A percentile compares a stretch with the other conserved stretches of the same genome.
phyloP scores from a whole-genome alignment of 37 sponge, comb jelly and placozoan genomes.

The Agelas oroides region DNA sequence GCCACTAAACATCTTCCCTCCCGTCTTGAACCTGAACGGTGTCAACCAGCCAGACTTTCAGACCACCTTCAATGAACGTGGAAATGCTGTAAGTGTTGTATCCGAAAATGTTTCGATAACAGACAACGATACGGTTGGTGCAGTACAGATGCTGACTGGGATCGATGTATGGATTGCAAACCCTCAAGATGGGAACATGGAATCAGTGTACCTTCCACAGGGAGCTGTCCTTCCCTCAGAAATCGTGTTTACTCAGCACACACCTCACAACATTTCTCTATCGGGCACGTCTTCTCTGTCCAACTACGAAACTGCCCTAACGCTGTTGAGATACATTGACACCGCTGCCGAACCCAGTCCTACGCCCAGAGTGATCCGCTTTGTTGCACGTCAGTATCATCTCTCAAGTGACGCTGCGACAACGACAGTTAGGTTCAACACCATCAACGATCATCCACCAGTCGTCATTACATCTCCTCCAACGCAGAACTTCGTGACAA shows the following conservation, averaged over 20 bases:
- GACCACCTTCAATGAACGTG: slow-evolving; percentile 54
- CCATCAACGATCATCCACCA: slow-evolving; percentile 70
- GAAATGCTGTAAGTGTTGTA: slow-evolving; percentile 39
- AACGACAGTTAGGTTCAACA: slow-evolving; percentile 31
- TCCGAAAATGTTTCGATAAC: slow-evolving; percentile 34
- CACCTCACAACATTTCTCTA: slow-evolving; percentile 18
- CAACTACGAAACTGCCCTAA: slow-evolving; percentile 19
- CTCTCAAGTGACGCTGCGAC: slow-evolving; percentile 4
- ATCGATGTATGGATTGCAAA: slow-evolving; percentile 37
- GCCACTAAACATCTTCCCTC: slow-evolving; percentile 69
- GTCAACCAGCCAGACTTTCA: slow-evolving; percentile 25
- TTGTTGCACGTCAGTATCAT: slow-evolving; percentile 30
- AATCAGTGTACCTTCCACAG: background rate
- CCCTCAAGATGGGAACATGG: slow-evolving; percentile 37
- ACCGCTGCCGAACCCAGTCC: slow-evolving; percentile 41
- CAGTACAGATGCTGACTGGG: slow-evolving; percentile 21
- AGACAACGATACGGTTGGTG: slow-evolving; percentile 45
- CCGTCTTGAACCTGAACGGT: slow-evolving; percentile 78
- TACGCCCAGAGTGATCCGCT: slow-evolving; percentile 5
- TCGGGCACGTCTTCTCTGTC: slow-evolving; percentile 4
- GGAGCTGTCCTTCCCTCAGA: slow-evolving; percentile 1
- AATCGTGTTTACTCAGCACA: slow-evolving; percentile 3
- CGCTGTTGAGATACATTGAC: slow-evolving; percentile 31
- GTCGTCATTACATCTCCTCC: slow-evolving; percentile 25
- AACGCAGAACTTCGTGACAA: slow-evolving; percentile 6